Evolutionary conservation across 2,113 vertebrate genomes (phyloP).

Genomic region (Percina caprodes): DNA sequence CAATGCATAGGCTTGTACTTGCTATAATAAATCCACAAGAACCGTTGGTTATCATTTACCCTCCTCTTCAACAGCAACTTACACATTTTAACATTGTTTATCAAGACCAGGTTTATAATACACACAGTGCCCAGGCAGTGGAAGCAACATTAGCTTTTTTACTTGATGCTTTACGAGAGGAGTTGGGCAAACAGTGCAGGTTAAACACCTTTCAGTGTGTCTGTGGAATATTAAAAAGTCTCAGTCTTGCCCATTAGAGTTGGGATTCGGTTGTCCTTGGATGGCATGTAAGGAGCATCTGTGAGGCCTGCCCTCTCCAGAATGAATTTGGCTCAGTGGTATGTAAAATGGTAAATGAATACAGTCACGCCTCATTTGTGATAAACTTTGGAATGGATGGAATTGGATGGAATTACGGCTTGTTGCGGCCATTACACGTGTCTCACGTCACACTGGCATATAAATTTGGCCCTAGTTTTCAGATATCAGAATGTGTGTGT

Average conservation of each 20-base stretch:
- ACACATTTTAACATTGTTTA: slow-evolving; percentile 47
- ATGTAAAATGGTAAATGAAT: slow-evolving; percentile 25
- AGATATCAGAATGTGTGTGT: not conserved
- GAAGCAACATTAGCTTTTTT: slow-evolving; percentile 41
- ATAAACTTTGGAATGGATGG: slow-evolving; percentile 3
- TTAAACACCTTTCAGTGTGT: slow-evolving; percentile 34
- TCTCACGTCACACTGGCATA: not conserved
- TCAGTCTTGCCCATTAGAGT: slow-evolving; percentile 15
- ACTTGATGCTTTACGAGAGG: slow-evolving; percentile 21
- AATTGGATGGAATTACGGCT: not conserved
- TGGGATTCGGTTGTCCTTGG: slow-evolving; percentile 24
- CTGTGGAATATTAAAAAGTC: slow-evolving; percentile 49
- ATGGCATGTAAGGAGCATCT: slow-evolving; percentile 12
- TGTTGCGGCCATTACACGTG: not conserved
- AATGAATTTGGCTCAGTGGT: slow-evolving; percentile 34
- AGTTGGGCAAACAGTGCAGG: slow-evolving; percentile 33
- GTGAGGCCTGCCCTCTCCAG: not conserved
- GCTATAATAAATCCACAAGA: slow-evolving; percentile 30
- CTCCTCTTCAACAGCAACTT: not conserved
- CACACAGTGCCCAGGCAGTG: slow-evolving; percentile 1
- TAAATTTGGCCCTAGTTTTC: slow-evolving; percentile 4
- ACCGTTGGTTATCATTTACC: slow-evolving; percentile 18
- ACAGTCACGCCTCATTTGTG: slow-evolving; percentile 34
- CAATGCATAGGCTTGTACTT: slow-evolving; percentile 44
- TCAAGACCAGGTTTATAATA: slow-evolving; percentile 24